Conservation (phyloP, 1,140 invertebrate species). For the Drosophila subpulchrella region DNA sequence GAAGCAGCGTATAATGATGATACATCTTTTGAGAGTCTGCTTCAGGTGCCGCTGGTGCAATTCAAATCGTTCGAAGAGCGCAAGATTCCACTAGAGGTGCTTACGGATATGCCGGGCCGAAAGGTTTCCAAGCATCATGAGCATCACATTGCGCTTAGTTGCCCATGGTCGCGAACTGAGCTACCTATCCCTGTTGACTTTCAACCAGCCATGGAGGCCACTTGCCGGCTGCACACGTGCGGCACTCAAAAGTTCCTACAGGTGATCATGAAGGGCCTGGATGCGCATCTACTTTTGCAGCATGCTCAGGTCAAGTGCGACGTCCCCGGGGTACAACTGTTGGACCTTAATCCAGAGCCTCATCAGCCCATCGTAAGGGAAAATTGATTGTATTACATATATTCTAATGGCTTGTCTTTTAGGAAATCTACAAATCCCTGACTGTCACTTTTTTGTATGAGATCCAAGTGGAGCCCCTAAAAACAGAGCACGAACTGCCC, state of each 20-base stretch:
- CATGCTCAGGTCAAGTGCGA: constrained; percentile 87
- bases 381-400: background rate
- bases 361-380: constrained; percentile 62
- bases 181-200: constrained; percentile 91
- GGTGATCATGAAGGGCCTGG: constrained; percentile 90
- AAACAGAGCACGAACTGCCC: constrained; percentile 84
- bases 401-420: background rate
- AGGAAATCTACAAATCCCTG: constrained; percentile 85
- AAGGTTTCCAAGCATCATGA: constrained; percentile 85
- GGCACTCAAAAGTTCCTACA: constrained; percentile 92
- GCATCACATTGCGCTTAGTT: constrained; percentile 87
- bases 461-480: constrained; percentile 87
- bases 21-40: constrained; percentile 85
- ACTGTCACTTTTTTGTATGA: constrained; percentile 90
- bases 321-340: constrained; percentile 86
- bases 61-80: constrained; percentile 90
- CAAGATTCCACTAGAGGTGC: constrained; percentile 87
- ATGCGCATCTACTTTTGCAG: constrained; percentile 87
- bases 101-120: constrained; percentile 90
- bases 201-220: constrained; percentile 91
- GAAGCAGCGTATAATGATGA: constrained; percentile 43
- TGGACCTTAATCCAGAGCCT: constrained; percentile 87
- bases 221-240: constrained; percentile 92
- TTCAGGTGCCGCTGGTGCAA: constrained; percentile 87
- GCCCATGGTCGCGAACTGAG: constrained; percentile 90